Evolutionary conservation across 2,888 invertebrate genomes (phyloP), one percentile per base, ranked within the genome.

Genomic region (Agriopis leucophaearia): DNA sequence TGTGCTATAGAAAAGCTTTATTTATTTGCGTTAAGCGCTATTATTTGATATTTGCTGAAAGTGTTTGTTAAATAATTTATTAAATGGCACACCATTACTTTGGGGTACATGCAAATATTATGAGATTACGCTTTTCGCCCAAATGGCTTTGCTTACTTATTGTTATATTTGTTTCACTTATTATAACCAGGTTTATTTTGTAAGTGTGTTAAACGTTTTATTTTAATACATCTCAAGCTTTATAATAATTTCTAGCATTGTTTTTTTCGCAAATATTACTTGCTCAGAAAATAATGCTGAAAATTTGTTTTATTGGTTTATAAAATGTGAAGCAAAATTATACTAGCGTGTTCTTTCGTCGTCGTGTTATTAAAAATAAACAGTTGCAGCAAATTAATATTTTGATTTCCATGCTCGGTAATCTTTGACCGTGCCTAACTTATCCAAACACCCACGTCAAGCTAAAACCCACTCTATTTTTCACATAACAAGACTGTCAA

Each of bases 401-500:
- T 61, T 66, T 51, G 61, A 66, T 61, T 50, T 52, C 38, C 35
- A n/a, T 36, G 38, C 60, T 64, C 56, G 9, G 45, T 73, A 69
- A 70, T 74, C 73, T 73, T 71, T 73, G 75, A 66, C 70, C 54
- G 15, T 40, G 35, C 4, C 63, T 47, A 66, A 63, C 44, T 60
- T 57, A 51, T 10, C 38, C 8, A 8, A 47, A 59, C 10, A 38
- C 13, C n/a, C 4, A 64, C 42, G 6, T n/a, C 64, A 12, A 10
- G 52, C 18, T 73, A 74, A 73, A 69, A 72, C 61, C 62, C 69
- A 74, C 75, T 66, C 74, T 73, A 64, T 6, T 0, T 16, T 8
- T 9, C 10, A 47, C 0, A 1, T 0, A 42, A 74, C 74, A 78
- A 75, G 70, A 64, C n/a, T 64, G 55, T 52, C 38, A 64, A 51